Evolutionary conservation across 2,797 vertebrate genomes (phyloP), one percentile per base, ranked within the genome.

Genomic region (Pantherophis vulpinus): DNA sequence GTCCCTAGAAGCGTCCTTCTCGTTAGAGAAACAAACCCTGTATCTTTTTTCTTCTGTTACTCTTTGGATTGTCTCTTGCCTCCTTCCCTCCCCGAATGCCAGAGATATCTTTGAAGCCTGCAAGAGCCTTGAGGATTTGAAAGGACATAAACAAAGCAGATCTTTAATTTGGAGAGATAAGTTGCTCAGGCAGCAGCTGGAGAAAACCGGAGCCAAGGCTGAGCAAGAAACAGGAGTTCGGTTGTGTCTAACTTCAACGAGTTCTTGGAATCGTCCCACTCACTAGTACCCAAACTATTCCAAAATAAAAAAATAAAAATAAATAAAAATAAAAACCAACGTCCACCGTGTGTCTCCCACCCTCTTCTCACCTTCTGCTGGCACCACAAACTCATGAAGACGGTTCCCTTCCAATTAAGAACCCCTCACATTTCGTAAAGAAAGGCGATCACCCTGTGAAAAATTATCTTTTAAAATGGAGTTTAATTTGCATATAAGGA

Each of bases 401-500:
- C 37, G 91, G 94, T 63, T 92, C 94, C 94, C 70, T 95, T 93
- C 95, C 95, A 95, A 29, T 94, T 96, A 96, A 97, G 96, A 97
- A 96, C 95, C 96, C 59, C 97, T 87, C 96, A 95, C 97, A 95
- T 97, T 97, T 96, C 95, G 92, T 97, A 97, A 97, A 98, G 98
- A 97, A 98, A 97, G 97, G 95, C 96, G 96, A 98, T 97, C 96
- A 93, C 98, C 96, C 94, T 96, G 97, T 98, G 98, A 98, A 98
- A 98, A 98, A 99, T 98, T 98, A 98, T 98, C 98, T 98, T 98
- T 98, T 98, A 98, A 98, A 98, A 98, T 97, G 97, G 98, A 98
- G 98, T 98, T 98, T 98, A 98, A 98, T 99, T 98, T 98, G 98
- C 98, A 98, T 98, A 98, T 98, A 98, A 98, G 98, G 97, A 98